Conservation (phyloP, 2,113 vertebrate genomes). For the Peucedramus taeniatus region DNA sequence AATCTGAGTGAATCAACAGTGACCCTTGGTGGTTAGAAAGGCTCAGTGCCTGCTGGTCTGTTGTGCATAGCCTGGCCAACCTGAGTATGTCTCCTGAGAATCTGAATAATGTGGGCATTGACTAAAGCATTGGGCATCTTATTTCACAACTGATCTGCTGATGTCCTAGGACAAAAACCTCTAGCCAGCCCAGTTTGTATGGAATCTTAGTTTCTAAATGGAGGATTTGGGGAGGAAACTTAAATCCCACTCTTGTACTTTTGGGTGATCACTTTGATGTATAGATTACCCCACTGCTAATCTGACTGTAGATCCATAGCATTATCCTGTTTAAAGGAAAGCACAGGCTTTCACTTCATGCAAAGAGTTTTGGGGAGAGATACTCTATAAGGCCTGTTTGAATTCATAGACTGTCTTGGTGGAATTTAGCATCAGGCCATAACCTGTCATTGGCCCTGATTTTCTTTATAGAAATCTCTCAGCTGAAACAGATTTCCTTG, state of each 20-base stretch:
- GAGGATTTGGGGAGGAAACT: neutral
- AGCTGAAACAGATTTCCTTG: neutral
- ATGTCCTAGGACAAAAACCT: neutral
- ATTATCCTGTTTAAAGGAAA: neutral
- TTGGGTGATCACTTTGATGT: neutral
- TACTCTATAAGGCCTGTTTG: neutral
- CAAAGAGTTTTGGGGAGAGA: neutral
- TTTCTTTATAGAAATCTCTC: neutral
- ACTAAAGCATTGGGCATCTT: neutral
- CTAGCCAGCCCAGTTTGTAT: neutral
- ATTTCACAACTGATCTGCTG: neutral
- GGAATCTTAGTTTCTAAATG: neutral
- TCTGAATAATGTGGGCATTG: neutral
- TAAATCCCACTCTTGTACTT: neutral
- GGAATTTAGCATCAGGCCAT: neutral
- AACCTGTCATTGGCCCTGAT: neutral
- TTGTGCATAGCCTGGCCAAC: neutral
- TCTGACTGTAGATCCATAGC: neutral
- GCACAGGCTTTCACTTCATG: neutral
- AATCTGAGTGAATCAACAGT: slow-evolving; percentile 48
- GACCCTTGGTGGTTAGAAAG: slow-evolving; percentile 55
- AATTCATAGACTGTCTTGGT: neutral
- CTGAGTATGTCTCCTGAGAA: neutral
- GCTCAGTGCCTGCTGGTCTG: neutral
- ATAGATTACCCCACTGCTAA: neutral